Conservation (phyloP, 2,113 vertebrate genomes). For the Hystrix cristata region DNA sequence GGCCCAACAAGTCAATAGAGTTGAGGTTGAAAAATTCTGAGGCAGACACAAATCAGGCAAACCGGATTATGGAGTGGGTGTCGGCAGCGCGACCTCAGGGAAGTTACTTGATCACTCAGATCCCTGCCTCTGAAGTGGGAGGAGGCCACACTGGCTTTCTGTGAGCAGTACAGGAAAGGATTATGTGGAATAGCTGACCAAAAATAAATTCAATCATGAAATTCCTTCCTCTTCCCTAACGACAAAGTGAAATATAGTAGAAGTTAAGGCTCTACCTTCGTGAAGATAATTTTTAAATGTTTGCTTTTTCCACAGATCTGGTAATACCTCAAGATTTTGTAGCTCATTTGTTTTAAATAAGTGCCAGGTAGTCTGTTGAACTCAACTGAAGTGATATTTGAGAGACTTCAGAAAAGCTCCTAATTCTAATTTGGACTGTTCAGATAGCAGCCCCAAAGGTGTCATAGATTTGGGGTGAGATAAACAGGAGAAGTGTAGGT, state of each 20-base stretch:
- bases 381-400: background rate
- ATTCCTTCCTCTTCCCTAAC: background rate
- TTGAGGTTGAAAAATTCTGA: background rate
- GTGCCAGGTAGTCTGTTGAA: background rate
- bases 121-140: background rate
- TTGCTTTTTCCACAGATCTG: background rate
- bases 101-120: background rate
- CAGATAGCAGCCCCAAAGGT: background rate
- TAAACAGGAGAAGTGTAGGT: background rate
- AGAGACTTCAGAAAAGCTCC: background rate
- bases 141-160: background rate
- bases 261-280: background rate
- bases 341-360: background rate
- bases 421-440: background rate
- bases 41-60: background rate
- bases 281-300: background rate
- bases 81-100: background rate
- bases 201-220: background rate
- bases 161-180: background rate
- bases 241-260: background rate
- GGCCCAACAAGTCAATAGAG: background rate
- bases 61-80: background rate
- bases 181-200: background rate
- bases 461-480: background rate
- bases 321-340: background rate